Evolutionary conservation across 2,888 invertebrate genomes (phyloP).

Genomic region (Caenorhabditis virilis): DNA sequence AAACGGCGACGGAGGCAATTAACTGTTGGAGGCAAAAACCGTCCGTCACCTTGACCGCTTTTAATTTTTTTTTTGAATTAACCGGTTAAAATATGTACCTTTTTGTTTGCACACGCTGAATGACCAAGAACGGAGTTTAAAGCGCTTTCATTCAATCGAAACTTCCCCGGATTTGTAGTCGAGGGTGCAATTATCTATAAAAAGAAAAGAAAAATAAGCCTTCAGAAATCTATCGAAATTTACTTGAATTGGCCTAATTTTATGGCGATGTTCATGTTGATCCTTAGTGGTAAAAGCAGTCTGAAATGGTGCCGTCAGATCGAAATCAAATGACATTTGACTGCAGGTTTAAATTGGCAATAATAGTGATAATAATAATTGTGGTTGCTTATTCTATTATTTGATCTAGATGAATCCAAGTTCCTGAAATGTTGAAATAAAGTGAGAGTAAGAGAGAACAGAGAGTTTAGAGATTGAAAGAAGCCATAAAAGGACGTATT

Average conservation of each 20-base stretch:
- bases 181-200: constrained; percentile 56
- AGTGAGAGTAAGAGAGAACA: no score
- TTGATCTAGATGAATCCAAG: no score
- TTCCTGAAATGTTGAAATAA: no score
- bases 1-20: no score
- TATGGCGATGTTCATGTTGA: constrained; percentile 64
- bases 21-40: no score
- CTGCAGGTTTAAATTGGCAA: no score
- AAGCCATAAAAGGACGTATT: no score
- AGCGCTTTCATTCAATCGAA: constrained; percentile 63
- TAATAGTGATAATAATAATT: no score
- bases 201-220: not conserved
- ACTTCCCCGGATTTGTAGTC: constrained; percentile 52
- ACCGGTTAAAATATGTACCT: constrained; percentile 36
- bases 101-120: constrained; percentile 62
- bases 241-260: constrained; percentile 65
- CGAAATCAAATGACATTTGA: constrained; percentile 61
- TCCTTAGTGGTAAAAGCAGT: constrained; percentile 58
- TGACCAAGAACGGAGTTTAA: constrained; percentile 64
- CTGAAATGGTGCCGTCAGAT: constrained; percentile 58
- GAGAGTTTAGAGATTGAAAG: no score
- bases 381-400: no score
- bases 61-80: no score
- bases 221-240: not conserved
- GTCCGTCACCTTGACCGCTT: no score